A percentile compares a stretch with the other conserved stretches of the same genome.
These are phyloP conservation scores for Spisula subtruncata DNA, from an alignment of 2,888 invertebrate species.

Conservation along the genomic window DNA sequence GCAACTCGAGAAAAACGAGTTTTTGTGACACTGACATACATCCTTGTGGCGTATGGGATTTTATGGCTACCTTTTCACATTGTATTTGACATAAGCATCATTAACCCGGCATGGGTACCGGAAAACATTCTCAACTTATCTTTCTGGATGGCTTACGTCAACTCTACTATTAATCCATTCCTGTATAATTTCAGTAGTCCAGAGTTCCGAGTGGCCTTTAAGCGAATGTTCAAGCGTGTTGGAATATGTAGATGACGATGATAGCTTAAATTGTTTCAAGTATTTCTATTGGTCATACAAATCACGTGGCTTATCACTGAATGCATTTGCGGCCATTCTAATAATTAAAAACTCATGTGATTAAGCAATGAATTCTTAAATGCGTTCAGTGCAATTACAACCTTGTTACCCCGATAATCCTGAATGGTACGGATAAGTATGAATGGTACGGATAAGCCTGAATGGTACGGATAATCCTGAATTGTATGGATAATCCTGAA, in stretches of 20 bases:
- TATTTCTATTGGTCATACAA: too few species aligned
- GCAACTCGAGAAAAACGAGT: slow-evolving; percentile 61
- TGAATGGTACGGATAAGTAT: too few species aligned
- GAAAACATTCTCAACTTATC: slow-evolving; percentile 69
- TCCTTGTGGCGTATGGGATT: slow-evolving; percentile 78
- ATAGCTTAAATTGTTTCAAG: not conserved
- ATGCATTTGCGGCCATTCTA: too few species aligned
- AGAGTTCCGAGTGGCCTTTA: slow-evolving; percentile 76
- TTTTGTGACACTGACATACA: slow-evolving; percentile 78
- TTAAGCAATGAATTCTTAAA: too few species aligned
- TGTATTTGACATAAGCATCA: slow-evolving; percentile 78
- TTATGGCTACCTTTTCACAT: slow-evolving; percentile 82
- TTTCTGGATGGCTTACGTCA: slow-evolving; percentile 82
- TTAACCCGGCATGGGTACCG: slow-evolving; percentile 73
- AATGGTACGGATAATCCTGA: too few species aligned
- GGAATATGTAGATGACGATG: not conserved
- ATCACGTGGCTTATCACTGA: too few species aligned
- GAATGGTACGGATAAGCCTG: too few species aligned
- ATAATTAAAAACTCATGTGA: too few species aligned
- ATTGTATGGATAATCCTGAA: too few species aligned
- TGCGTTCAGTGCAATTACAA: too few species aligned
- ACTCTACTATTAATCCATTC: slow-evolving; percentile 82
- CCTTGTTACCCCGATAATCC: too few species aligned
- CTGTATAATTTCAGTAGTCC: slow-evolving; percentile 81
- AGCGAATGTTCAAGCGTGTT: slow-evolving; percentile 53